Evolutionary conservation across 2,113 vertebrate species (phyloP).

Genomic region (Poeciliopsis occidentalis): DNA sequence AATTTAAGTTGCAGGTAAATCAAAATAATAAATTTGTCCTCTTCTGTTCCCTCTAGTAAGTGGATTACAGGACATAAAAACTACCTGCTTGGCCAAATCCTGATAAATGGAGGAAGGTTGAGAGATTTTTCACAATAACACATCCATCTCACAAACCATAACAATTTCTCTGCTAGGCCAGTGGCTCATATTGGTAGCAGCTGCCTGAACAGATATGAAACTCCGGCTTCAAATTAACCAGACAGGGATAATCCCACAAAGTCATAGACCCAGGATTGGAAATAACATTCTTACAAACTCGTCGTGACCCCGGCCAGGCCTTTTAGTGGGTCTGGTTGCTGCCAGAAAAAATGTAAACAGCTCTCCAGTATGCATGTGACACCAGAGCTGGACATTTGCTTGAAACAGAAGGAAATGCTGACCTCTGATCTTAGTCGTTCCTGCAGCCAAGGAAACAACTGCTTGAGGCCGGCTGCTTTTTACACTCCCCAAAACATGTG

Average conservation of each 20-base stretch:
- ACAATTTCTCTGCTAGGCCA: slow-evolving; percentile 26
- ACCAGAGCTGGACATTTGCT: slow-evolving; percentile 41
- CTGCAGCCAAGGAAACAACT: slow-evolving; percentile 31
- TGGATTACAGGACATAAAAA: slow-evolving; percentile 40
- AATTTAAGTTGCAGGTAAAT: slow-evolving; percentile 60
- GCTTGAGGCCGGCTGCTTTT: neutral
- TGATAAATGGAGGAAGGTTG: slow-evolving; percentile 42
- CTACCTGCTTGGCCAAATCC: slow-evolving; percentile 50
- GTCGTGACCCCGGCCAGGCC: slow-evolving; percentile 31
- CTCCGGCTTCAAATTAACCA: slow-evolving; percentile 56
- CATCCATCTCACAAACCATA: slow-evolving; percentile 56
- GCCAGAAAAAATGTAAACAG: slow-evolving; percentile 26
- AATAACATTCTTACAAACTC: slow-evolving; percentile 54
- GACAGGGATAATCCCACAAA: slow-evolving; percentile 50
- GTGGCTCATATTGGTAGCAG: slow-evolving; percentile 44
- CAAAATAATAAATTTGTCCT: slow-evolving; percentile 46
- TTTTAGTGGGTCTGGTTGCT: slow-evolving; percentile 6
- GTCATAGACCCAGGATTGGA: slow-evolving; percentile 43
- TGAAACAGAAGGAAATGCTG: slow-evolving; percentile 48
- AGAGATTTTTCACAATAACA: slow-evolving; percentile 34
- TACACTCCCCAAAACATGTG: neutral
- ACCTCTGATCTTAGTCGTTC: slow-evolving; percentile 41
- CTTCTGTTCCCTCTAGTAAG: slow-evolving; percentile 27
- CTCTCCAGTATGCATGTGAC: slow-evolving; percentile 37
- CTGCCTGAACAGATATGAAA: slow-evolving; percentile 55